A percentile compares a stretch with the other conserved stretches of the same genome.
Conservation (phyloP, 2,797 vertebrate genomes). For the Rhinatrema bivittatum region DNA sequence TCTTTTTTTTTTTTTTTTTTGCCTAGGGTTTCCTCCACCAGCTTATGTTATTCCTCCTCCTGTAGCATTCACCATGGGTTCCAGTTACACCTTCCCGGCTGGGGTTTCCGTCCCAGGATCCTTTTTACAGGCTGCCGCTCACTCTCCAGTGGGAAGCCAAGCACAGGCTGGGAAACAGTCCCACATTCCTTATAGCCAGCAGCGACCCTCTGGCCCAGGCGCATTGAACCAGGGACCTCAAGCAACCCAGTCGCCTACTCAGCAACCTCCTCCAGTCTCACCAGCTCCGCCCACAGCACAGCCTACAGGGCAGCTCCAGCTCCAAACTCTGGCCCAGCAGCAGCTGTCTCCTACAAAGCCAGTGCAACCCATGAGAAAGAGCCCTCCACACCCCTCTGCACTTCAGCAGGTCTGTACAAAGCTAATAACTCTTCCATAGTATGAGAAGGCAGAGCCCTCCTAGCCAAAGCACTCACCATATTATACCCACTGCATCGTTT, state of each 20-base stretch:
- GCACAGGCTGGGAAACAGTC: slow-evolving; percentile 86
- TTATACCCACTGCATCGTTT: background rate
- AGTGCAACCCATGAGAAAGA: slow-evolving; percentile 78
- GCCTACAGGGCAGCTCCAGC: slow-evolving; percentile 70
- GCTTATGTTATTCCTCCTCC: slow-evolving; percentile 88
- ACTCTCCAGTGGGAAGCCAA: slow-evolving; percentile 73
- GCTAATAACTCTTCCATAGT: too few relatives aligned
- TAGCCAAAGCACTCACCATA: background rate
- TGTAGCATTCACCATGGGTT: slow-evolving; percentile 89
- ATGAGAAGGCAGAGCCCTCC: background rate
- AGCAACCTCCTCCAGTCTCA: slow-evolving; percentile 67
- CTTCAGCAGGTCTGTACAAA: slow-evolving; percentile 76
- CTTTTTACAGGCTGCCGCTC: slow-evolving; percentile 82
- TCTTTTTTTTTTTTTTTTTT: slow-evolving; percentile 32
- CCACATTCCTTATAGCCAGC: slow-evolving; percentile 98
- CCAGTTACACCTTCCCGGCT: slow-evolving; percentile 85
- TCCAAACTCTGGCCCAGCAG: slow-evolving; percentile 70
- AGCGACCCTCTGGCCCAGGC: slow-evolving; percentile 85
- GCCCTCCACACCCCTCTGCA: slow-evolving; percentile 81
- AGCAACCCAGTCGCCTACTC: slow-evolving; percentile 63
- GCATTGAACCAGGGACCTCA: slow-evolving; percentile 69
- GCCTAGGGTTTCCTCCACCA: slow-evolving; percentile 85
- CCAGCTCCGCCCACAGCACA: slow-evolving; percentile 67
- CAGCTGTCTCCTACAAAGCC: slow-evolving; percentile 87
- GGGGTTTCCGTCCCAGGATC: slow-evolving; percentile 84